phyloP scores from a whole-genome alignment of 2,888 invertebrate species.

The Rotaria magnacalcarata region DNA sequence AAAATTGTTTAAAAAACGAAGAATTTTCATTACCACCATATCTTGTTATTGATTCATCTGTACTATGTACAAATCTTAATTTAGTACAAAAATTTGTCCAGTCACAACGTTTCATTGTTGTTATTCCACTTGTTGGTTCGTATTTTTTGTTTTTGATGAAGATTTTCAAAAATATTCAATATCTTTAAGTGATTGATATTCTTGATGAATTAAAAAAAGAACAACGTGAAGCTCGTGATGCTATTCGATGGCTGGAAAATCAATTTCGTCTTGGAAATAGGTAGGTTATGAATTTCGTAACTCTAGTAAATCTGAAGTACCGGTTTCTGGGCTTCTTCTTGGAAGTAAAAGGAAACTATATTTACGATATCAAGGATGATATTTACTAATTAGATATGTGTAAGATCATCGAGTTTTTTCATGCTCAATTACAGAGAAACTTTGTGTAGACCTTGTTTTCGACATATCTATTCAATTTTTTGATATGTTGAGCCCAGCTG shows the following conservation, averaged over 20 bases:
- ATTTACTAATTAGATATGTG: too few species aligned
- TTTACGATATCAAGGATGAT: too few species aligned
- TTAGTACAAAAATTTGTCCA: slow-evolving; percentile 77
- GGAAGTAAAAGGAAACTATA: too few species aligned
- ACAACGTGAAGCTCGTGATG: slow-evolving; percentile 77
- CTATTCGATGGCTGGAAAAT: slow-evolving; percentile 84
- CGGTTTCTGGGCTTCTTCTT: too few species aligned
- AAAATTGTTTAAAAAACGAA: slow-evolving; percentile 62
- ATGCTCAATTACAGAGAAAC: too few species aligned
- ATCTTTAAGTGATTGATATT: slow-evolving; percentile 73
- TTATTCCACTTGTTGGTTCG: slow-evolving; percentile 81
- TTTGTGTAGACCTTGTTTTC: too few species aligned
- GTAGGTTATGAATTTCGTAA: slow-evolving; percentile 58
- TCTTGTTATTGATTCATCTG: slow-evolving; percentile 78
- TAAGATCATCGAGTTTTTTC: too few species aligned
- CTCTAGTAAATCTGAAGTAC: too few species aligned
- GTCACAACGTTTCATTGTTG: slow-evolving; percentile 76
- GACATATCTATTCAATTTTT: too few species aligned
- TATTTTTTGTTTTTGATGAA: slow-evolving; percentile 47
- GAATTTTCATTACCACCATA: slow-evolving; percentile 70
- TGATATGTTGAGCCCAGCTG: too few species aligned
- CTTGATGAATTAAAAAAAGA: slow-evolving; percentile 81
- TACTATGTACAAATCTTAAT: slow-evolving; percentile 71
- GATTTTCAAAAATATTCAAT: slow-evolving; percentile 42
- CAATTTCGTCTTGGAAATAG: slow-evolving; percentile 81